phyloP scores from a whole-genome alignment of 2,888 invertebrate genomes.

The Dioctria rufipes region DNA sequence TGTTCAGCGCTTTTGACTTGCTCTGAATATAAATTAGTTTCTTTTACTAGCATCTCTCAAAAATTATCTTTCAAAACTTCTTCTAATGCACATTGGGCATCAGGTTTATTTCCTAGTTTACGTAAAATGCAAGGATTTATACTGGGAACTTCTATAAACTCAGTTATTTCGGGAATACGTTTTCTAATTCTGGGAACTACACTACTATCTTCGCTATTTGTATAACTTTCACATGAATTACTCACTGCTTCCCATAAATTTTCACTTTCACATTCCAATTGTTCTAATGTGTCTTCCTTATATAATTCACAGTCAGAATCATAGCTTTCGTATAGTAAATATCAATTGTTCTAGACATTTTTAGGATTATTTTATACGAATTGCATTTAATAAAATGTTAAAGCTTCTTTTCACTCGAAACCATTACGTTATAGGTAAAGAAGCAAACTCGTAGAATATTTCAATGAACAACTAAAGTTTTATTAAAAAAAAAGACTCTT shows the following conservation, averaged over 20 bases:
- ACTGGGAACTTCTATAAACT: too few species aligned
- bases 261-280: too few species aligned
- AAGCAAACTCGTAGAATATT: too few species aligned
- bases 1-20: not conserved
- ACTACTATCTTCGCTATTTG: conserved; percentile 8
- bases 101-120: conserved; percentile 12
- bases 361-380: too few species aligned
- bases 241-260: too few species aligned
- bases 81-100: conserved; percentile 3
- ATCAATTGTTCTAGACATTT: too few species aligned
- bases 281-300: too few species aligned
- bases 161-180: not conserved
- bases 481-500: conserved; percentile 6
- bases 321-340: too few species aligned
- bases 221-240: conserved; percentile 23
- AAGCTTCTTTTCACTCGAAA: too few species aligned
- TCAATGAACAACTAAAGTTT: not conserved
- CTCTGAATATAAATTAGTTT: not conserved
- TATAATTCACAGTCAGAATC: too few species aligned
- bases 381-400: too few species aligned
- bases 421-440: too few species aligned
- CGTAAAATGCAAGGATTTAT: not conserved
- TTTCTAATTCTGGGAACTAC: conserved; percentile 18
- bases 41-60: conserved; percentile 4
- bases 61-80: conserved; percentile 1